Percentiles rank a stretch among this genome's conserved stretches.
Conservation (phyloP, 2,888 invertebrate species). For the Drosophila demipolita region DNA sequence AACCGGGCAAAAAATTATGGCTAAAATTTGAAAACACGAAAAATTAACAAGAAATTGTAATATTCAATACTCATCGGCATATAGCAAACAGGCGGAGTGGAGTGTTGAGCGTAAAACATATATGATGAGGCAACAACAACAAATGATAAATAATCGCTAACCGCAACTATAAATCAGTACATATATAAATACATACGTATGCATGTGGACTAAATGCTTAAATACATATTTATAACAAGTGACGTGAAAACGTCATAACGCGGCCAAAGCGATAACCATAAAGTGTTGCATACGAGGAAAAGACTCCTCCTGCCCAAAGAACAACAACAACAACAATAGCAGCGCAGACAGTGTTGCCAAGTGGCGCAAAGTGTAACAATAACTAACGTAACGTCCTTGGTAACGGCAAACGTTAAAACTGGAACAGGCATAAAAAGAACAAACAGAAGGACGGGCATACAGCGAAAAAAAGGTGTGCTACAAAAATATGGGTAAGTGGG, state of each 20-base stretch:
- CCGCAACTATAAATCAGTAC: constrained; percentile 33
- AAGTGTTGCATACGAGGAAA: constrained; percentile 46
- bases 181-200: neutral
- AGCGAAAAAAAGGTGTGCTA: constrained; percentile 61
- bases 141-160: constrained; percentile 49
- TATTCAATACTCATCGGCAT: neutral
- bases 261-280: constrained; percentile 53
- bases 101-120: neutral
- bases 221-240: constrained; percentile 34
- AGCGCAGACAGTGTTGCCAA: constrained; percentile 55
- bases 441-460: constrained; percentile 37
- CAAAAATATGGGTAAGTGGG: constrained; percentile 75
- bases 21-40: constrained; percentile 16
- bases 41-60: constrained; percentile 25
- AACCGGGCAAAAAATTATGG: constrained; percentile 19
- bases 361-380: constrained; percentile 53
- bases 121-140: constrained; percentile 36
- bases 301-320: constrained; percentile 12
- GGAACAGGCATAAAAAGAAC: constrained; percentile 57
- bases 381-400: constrained; percentile 64
- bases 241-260: constrained; percentile 35
- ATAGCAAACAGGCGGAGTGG: neutral
- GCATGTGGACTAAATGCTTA: neutral
- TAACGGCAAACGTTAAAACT: constrained; percentile 56
- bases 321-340: constrained; percentile 25